Percentiles rank a stretch among this genome's conserved stretches.
phyloP scores from a whole-genome alignment of 2,113 vertebrate genomes.

The Platichthys stellatus region DNA sequence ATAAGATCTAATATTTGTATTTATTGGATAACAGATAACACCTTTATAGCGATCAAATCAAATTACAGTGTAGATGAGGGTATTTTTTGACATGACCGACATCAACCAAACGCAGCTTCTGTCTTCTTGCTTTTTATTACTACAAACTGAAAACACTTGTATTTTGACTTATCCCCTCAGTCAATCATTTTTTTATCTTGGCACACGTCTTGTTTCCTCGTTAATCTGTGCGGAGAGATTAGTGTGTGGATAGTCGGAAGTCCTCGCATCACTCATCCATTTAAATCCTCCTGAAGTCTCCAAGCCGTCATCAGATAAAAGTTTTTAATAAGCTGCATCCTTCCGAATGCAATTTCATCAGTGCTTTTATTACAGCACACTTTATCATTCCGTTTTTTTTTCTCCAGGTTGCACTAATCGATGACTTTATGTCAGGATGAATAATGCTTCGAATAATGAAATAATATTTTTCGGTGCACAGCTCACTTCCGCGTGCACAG shows the following conservation, averaged over 20 bases:
- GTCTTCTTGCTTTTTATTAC: background rate
- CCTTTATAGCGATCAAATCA: background rate
- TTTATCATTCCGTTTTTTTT: constrained; percentile 19
- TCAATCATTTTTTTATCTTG: background rate
- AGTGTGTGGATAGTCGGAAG: background rate
- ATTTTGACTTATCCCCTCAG: background rate
- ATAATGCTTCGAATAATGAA: constrained; percentile 40
- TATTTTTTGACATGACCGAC: constrained; percentile 20
- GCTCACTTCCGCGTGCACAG: background rate
- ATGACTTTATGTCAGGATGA: constrained; percentile 53
- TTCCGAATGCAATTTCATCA: background rate
- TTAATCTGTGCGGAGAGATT: background rate
- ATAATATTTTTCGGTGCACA: constrained; percentile 27
- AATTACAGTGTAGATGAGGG: background rate
- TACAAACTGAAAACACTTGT: background rate
- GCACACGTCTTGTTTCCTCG: background rate
- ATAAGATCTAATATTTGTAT: too few species aligned
- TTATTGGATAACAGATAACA: background rate
- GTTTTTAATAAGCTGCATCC: constrained; percentile 1
- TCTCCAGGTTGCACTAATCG: constrained; percentile 45
- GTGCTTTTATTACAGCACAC: background rate
- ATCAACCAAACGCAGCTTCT: background rate
- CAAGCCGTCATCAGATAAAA: background rate
- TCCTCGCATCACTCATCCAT: background rate
- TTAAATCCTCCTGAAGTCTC: background rate